Evolutionary conservation across 1,140 invertebrate genomes (phyloP), one percentile per base, ranked within the genome.

Genomic region (Acyrthosiphon pisum): DNA sequence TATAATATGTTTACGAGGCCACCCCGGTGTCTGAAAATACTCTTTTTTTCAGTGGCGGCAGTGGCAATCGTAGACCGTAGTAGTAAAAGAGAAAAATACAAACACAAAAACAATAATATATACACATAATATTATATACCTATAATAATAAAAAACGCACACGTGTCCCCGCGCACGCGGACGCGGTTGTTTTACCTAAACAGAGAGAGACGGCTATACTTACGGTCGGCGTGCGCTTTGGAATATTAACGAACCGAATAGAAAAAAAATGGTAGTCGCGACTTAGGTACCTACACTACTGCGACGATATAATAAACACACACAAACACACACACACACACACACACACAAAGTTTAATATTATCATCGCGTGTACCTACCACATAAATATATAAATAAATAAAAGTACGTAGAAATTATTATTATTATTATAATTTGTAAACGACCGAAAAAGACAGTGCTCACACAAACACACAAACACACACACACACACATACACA

Each of bases 181-280:
- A 93, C 76, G 91, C 91, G 81, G 90, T 83, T n/a, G 81, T 93
- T 53, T 93, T 93, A 93, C 91, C 91, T 86, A 56, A 90, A 44
- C 88, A 48, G 20, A 37, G 41, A 91, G 56, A 68, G 41, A 81
- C 68, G 68, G 35, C 46, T 2, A n/a, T 46, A n/a, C 60, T 76
- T 76, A 23, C 9, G 35, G n/a, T n/a, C n/a, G 53, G 81, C 76
- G 81, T 35, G 22, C 81, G 48, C 37, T 92, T 83, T 84, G 22
- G 76, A 92, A 92, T 84, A 84, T 84, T 84, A 91, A 92, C n/a
- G 76, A 84, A 84, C n/a, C 26, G n/a, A 68, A 91, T 44, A 91
- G 35, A n/a, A 91, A 76, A 91, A 44, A 91, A 60, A 44, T 60
- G 37, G 83, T 86, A 41, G 83, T 86, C 81, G 35, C 81, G 35